Evolutionary conservation across 1,140 invertebrate genomes (phyloP).

Genomic region (Callitettix versicolor): DNA sequence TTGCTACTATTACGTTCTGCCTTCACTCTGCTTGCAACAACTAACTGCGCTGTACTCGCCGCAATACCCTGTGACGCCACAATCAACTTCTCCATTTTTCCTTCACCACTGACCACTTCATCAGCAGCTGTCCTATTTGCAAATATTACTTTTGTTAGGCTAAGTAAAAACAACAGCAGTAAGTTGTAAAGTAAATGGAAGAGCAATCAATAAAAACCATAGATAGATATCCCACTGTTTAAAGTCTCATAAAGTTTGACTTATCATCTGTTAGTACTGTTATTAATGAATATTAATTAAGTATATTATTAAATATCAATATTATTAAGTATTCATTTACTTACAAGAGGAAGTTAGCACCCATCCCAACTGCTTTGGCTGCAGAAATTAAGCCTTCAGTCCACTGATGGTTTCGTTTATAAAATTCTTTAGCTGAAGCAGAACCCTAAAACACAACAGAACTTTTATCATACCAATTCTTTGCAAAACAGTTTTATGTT

Average conservation of each 20-base stretch:
- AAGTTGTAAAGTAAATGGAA: too few species aligned
- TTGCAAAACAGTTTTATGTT: too few species aligned
- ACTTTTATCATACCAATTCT: too few species aligned
- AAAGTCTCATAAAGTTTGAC: too few species aligned
- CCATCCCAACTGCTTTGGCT: constrained; percentile 91
- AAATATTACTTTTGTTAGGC: too few species aligned
- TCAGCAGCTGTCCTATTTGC: constrained; percentile 80
- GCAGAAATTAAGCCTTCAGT: constrained; percentile 97
- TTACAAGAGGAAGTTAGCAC: constrained; percentile 87
- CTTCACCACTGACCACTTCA: constrained; percentile 75
- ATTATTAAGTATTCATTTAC: too few species aligned
- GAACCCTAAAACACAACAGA: constrained; percentile 50
- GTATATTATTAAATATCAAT: too few species aligned
- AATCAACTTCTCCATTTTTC: constrained; percentile 86
- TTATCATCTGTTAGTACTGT: too few species aligned
- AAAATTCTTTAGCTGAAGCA: constrained; percentile 82
- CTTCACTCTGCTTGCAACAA: constrained; percentile 88
- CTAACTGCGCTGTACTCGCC: constrained; percentile 91
- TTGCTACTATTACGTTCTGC: constrained; percentile 73
- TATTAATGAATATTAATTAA: too few species aligned
- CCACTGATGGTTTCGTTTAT: constrained; percentile 97
- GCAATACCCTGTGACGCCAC: constrained; percentile 96
- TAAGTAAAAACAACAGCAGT: too few species aligned
- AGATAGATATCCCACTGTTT: too few species aligned
- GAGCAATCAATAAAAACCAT: too few species aligned